Percentiles rank a stretch among this genome's conserved stretches.
Evolutionary conservation across 2,797 vertebrate genomes (phyloP).

Genomic region (Nannoperca australis): DNA sequence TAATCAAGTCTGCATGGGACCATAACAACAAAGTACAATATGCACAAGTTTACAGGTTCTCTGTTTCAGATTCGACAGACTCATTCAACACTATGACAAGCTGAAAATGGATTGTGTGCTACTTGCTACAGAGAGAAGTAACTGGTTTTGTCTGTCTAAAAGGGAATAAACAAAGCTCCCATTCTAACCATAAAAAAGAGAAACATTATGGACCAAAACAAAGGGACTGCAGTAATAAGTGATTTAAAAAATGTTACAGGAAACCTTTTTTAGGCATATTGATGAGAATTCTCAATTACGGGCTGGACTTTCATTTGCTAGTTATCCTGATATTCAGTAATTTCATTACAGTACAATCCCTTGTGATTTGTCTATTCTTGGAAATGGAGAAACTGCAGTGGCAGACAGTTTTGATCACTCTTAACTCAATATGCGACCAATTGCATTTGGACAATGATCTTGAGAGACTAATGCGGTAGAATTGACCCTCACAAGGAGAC

Average conservation of each 20-base stretch:
- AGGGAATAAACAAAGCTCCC: no score
- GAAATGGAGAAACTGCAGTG: constrained; percentile 64
- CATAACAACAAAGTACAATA: not conserved
- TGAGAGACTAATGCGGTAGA: constrained; percentile 28
- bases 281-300: constrained; percentile 29
- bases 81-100: not conserved
- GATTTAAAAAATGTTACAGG: not conserved
- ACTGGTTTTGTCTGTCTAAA: not conserved
- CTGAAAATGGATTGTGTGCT: not conserved
- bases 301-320: constrained; percentile 44
- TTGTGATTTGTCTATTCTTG: constrained; percentile 57
- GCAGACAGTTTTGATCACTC: constrained; percentile 60
- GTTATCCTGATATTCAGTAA: constrained; percentile 56
- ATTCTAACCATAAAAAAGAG: not conserved
- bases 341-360: constrained; percentile 55
- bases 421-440: constrained; percentile 72
- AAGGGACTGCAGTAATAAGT: not conserved
- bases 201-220: not conserved
- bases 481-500: constrained; percentile 56
- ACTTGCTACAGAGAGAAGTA: not conserved
- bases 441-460: constrained; percentile 60
- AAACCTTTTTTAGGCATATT: constrained; percentile 22
- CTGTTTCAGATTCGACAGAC: not conserved
- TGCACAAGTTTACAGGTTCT: not conserved
- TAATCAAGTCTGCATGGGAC: constrained; percentile 2